Conservation (phyloP, 2,888 invertebrate genomes). For the Stegophylla sp. region DNA sequence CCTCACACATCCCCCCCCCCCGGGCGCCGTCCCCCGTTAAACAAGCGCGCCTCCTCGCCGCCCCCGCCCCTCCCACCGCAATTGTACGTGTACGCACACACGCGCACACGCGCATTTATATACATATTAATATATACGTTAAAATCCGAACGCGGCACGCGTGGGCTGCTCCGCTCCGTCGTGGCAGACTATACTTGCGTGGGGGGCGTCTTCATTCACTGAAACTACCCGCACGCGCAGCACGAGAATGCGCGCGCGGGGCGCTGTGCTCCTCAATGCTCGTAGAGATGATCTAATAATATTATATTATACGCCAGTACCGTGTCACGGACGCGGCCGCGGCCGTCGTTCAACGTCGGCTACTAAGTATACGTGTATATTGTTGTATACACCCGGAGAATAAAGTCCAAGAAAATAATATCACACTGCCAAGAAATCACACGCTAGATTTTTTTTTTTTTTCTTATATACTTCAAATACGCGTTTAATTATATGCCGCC, state of each 20-base stretch:
- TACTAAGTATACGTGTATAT: slow-evolving; percentile 18
- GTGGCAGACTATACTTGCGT: slow-evolving; percentile 20
- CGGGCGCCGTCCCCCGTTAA: not conserved
- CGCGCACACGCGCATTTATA: not conserved
- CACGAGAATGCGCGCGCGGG: not conserved
- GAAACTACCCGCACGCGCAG: not conserved
- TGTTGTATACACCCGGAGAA: too few relatives aligned
- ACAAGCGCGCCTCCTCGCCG: not conserved
- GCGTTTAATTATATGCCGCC: slow-evolving; percentile 32
- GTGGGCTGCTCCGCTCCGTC: slow-evolving; percentile 23
- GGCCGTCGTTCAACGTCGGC: not conserved
- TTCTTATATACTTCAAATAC: slow-evolving; percentile 8
- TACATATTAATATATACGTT: not conserved
- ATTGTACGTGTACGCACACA: not conserved
- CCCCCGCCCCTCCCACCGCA: not conserved
- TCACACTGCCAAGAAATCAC: slow-evolving; percentile 46
- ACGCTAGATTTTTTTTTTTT: slow-evolving; percentile 15
- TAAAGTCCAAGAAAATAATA: slow-evolving; percentile 37
- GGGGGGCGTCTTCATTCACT: slow-evolving; percentile 57
- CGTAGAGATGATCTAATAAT: not conserved
- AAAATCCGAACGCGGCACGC: slow-evolving; percentile 9
- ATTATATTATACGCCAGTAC: not conserved
- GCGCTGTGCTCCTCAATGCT: not conserved
- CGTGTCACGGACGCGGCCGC: not conserved
- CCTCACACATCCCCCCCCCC: not conserved